Evolutionary conservation across 64 coral and sea anemone species (phyloP).

Genomic region (Trachythela sp.): DNA sequence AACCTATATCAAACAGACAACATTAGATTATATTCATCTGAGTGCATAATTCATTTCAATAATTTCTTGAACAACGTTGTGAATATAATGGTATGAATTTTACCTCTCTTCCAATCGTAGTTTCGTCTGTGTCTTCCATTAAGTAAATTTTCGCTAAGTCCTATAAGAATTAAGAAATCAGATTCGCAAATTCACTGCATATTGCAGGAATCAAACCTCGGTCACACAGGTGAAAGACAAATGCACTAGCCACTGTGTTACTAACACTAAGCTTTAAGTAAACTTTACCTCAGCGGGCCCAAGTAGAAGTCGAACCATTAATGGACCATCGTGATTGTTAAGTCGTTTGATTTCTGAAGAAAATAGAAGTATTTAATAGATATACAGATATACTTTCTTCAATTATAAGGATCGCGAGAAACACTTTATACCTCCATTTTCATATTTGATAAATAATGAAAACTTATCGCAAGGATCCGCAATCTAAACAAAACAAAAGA

Average conservation of each 20-base stretch:
- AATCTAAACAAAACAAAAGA: slow-evolving; percentile 52
- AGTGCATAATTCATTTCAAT: too few species aligned
- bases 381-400: too few species aligned
- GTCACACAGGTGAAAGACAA: too few species aligned
- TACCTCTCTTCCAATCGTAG: slow-evolving; percentile 55
- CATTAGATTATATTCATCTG: too few species aligned
- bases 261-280: neutral
- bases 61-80: too few species aligned
- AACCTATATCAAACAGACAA: slow-evolving; percentile 32
- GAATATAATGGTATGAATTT: too few species aligned
- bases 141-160: slow-evolving; percentile 63
- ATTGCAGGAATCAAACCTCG: too few species aligned
- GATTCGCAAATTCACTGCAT: too few species aligned
- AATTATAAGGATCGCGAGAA: neutral
- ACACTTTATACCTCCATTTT: slow-evolving; percentile 79
- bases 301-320: slow-evolving; percentile 61
- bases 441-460: slow-evolving; percentile 74
- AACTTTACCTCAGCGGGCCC: slow-evolving; percentile 78
- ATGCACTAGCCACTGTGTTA: neutral
- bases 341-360: slow-evolving; percentile 67
- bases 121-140: slow-evolving; percentile 58
- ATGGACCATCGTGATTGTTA: slow-evolving; percentile 58
- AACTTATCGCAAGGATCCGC: slow-evolving; percentile 78
- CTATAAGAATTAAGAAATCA: neutral
- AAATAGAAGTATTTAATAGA: neutral